phyloP scores from a whole-genome alignment of 2,113 vertebrate genomes.

The Sisor rabdophorus region DNA sequence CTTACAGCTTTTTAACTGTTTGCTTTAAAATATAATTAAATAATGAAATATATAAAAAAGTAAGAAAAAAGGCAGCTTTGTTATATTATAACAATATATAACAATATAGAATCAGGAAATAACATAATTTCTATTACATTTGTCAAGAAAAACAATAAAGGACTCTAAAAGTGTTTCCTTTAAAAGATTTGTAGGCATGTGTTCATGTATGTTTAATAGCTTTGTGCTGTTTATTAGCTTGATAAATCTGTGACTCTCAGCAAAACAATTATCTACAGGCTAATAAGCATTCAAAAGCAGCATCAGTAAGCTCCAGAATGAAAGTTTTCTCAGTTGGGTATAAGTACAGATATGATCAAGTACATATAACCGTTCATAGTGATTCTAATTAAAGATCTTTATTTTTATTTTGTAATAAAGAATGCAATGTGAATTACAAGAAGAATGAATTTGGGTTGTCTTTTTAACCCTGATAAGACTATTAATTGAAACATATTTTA shows the following conservation, averaged over 20 bases:
- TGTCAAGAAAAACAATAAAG: not conserved
- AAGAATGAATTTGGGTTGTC: not conserved
- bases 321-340: not conserved
- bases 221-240: not conserved
- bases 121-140: not conserved
- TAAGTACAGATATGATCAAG: slow-evolving; percentile 25
- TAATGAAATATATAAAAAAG: not conserved
- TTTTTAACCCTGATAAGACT: not conserved
- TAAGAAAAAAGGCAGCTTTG: not conserved
- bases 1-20: not conserved
- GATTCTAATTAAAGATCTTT: slow-evolving; percentile 25
- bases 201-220: not conserved
- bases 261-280: slow-evolving; percentile 17
- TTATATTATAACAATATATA: too few species aligned
- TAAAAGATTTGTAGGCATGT: not conserved
- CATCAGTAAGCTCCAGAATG: not conserved
- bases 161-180: not conserved
- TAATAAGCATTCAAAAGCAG: slow-evolving; percentile 17
- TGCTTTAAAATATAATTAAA: not conserved
- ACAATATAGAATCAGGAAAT: too few species aligned
- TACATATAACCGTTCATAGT: slow-evolving; percentile 2
- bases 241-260: slow-evolving; percentile 6
- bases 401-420: slow-evolving; percentile 22
- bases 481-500: slow-evolving; percentile 10
- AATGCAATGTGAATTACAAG: slow-evolving; percentile 12